Evolutionary conservation across 2,113 vertebrate genomes (phyloP), one percentile per base, ranked within the genome.

Genomic region (Paracanthobrama guichenoti): DNA sequence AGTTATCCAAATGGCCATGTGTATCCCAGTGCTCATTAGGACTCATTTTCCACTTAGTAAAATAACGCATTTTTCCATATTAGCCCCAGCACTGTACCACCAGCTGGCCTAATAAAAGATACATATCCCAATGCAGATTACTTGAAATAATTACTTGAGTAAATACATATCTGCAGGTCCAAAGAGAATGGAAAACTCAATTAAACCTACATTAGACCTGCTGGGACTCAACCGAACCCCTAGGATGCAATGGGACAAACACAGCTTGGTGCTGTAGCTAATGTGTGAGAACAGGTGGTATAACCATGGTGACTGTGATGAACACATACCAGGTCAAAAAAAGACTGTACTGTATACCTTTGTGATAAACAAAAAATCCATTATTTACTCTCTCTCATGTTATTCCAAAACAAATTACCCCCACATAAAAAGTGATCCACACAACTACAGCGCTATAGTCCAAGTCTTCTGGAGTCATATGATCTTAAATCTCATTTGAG

Each of bases 11-110:
- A 83, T 44, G 35, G 60, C 66, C 22, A 42, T 85, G 62, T 50
- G 48, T n/a, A 84, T 84, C 71, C 64, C 82, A 16, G 53, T 14
- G 42, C 79, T 69, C 76, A 62, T 79, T 81, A 81, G 35, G 14
- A 87, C 62, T 76, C 62, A 75, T 85, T 83, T 85, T 76, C 78
- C 75, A 82, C 69, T 82, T 72, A 78, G 44, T 11, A 57, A 48
- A 81, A 77, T 77, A 67, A 85, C 60, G 59, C 6, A 48, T 46
- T 77, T 10, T 73, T 60, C 46, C 24, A 57, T 59, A 66, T 53
- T 67, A 31, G 28, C 22, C 76, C 31, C 77, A 18, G 75, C 35
- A 79, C 24, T 81, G 22, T 72, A 35, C 48, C 55, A 60, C 6
- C 79, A 71, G 42, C 79, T 42, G 39, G 79, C n/a, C 78, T 81